Evolutionary conservation across 2,797 vertebrate genomes (phyloP), one percentile per base, ranked within the genome.

Genomic region (Alcedo atthis): DNA sequence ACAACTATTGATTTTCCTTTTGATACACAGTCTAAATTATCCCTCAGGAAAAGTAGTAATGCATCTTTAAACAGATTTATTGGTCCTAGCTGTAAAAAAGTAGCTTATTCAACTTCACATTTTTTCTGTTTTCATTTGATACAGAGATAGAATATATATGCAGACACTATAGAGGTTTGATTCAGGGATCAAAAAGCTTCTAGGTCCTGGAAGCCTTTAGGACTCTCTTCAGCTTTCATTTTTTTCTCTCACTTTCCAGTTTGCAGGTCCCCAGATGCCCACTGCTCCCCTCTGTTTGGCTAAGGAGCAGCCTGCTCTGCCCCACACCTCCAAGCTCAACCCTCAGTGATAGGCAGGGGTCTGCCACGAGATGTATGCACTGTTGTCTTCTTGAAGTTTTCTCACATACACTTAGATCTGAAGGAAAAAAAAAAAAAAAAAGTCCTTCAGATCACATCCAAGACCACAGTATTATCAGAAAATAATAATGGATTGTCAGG

Each of bases 21-120:
- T 98, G 98, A 98, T 98, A 97, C 97, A 97, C 97, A 95, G 97
- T 96, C 96, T 98, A 98, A 98, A 98, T 98, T 98, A 98, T 97
- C 95, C 97, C 96, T 96, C 96, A 97, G 97, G 97, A 98, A 98
- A 97, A 97, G 97, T 96, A 97, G 96, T 93, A 98, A 98, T 98
- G 97, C 94, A 98, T 98, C 97, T 98, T 97, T 98, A 98, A 98
- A 96, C 94, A 98, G 97, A 98, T 98, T 97, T 98, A 98, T 97
- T 97, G 93, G 94, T 94, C 94, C 93, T 96, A 87, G 95, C 81
- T 96, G 81, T 95, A 94, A 91, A 96, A 96, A 95, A 93, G 92
- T 89, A 81, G 96, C 93, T 98, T 98, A 97, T 97, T 98, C 97
- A 97, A 97, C 95, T 94, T 97, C 91, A 90, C 92, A 97, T 95